Evolutionary conservation across 1,140 invertebrate genomes (phyloP).

Genomic region (Aplysia californica): DNA sequence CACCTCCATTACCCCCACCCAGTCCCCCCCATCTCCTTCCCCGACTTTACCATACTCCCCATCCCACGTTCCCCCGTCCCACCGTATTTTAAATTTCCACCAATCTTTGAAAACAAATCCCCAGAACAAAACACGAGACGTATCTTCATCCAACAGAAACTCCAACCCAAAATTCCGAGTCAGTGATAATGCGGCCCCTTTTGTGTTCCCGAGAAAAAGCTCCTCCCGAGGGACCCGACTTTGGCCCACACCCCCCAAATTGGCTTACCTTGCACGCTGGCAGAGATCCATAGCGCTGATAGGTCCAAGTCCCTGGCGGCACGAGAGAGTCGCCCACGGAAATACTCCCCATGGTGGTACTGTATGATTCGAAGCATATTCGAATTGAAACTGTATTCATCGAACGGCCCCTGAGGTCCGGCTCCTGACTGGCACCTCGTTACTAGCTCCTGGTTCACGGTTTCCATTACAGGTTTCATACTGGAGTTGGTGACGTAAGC

Average conservation of each 20-base stretch:
- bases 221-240: too few species aligned
- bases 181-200: too few species aligned
- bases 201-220: too few species aligned
- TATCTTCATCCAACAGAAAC: too few species aligned
- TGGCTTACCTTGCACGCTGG: conserved; percentile 23
- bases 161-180: too few species aligned
- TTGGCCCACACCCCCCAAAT: too few species aligned
- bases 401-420: conserved; percentile 14
- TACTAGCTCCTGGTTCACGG: neutral
- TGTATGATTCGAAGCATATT: conserved; percentile 29
- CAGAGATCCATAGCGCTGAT: conserved; percentile 18
- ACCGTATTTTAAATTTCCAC: neutral
- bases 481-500: conserved; percentile 34
- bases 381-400: conserved; percentile 32
- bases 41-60: neutral
- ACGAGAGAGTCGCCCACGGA: neutral
- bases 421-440: neutral
- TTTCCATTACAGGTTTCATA: conserved; percentile 24
- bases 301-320: conserved; percentile 11
- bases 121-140: too few species aligned
- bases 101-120: too few species aligned
- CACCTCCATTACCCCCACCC: neutral
- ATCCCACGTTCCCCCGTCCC: neutral
- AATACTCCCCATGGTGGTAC: conserved; percentile 21
- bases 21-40: neutral